Conservation (phyloP, 2,797 vertebrate genomes). For the Danio jaintianensis region DNA sequence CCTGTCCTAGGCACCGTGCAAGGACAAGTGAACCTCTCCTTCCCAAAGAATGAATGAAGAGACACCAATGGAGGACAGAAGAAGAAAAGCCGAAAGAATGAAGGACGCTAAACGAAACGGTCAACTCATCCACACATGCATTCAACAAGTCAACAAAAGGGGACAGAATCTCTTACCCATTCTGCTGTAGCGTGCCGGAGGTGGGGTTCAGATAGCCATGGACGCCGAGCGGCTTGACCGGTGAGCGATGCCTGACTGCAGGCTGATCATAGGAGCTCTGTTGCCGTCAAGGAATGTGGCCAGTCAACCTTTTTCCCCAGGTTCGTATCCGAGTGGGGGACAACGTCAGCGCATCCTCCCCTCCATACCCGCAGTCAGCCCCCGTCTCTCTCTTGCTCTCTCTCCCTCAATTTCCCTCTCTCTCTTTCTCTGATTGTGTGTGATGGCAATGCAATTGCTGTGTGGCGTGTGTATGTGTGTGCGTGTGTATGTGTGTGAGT, state of each 20-base stretch:
- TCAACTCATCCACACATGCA: slow-evolving; percentile 64
- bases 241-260: slow-evolving; percentile 78
- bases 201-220: slow-evolving; percentile 84
- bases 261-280: slow-evolving; percentile 82
- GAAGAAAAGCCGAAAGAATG: slow-evolving; percentile 49
- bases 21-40: slow-evolving; percentile 70
- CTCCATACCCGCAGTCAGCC: slow-evolving; percentile 83
- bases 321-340: slow-evolving; percentile 75
- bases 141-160: slow-evolving; percentile 81
- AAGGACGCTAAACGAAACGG: slow-evolving; percentile 54
- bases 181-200: slow-evolving; percentile 83
- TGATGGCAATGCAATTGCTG: slow-evolving; percentile 59
- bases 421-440: slow-evolving; percentile 54
- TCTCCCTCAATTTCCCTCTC: slow-evolving; percentile 50
- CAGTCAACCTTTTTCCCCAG: slow-evolving; percentile 78
- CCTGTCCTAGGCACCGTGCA: slow-evolving; percentile 76
- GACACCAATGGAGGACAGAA: slow-evolving; percentile 20
- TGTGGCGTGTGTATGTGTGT: slow-evolving; percentile 63
- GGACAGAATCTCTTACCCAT: slow-evolving; percentile 81
- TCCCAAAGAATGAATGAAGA: slow-evolving; percentile 53
- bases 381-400: slow-evolving; percentile 58
- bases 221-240: slow-evolving; percentile 75
- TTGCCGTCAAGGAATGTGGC: slow-evolving; percentile 81
- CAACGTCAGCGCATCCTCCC: slow-evolving; percentile 81
- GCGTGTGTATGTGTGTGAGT: slow-evolving; percentile 61